Base-by-base conservation (phyloP, 2,113 vertebrate species). In the Esox niger region DNA sequence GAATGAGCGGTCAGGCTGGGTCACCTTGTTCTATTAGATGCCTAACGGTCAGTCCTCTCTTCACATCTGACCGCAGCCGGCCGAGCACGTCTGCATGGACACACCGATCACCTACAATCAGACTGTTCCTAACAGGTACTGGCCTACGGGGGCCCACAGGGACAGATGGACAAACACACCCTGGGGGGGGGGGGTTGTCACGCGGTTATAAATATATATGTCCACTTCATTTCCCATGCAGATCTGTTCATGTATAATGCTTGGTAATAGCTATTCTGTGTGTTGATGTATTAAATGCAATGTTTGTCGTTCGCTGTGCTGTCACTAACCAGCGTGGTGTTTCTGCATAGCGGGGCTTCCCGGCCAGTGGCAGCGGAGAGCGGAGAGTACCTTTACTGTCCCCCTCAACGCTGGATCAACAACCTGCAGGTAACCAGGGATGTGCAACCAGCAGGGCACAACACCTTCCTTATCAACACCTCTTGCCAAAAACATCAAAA, bases 401-500 rank as follows among this genome's bases (percentile, higher is more conserved):
- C 91, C 62, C 90, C 90, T 64, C 92, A 92, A 32, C 87, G 90
- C 27, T 92, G 92, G 92, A 79, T 92, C 46, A 87, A 89, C 73
- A 93, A 92, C 64, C 70, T 92, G 70, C 82, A 89, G 31, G 92
- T 93, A 78, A 80, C 56, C 15, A 68, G n/a, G n/a, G n/a, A n/a
- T n/a, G n/a, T n/a, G n/a, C n/a, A n/a, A n/a, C n/a, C n/a, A n/a
- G n/a, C n/a, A n/a, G n/a, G n/a, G n/a, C n/a, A n/a, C n/a, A n/a
- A n/a, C n/a, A n/a, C n/a, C n/a, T n/a, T n/a, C n/a, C n/a, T n/a
- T n/a, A n/a, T n/a, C n/a, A n/a, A n/a, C n/a, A n/a, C n/a, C n/a
- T n/a, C n/a, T n/a, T n/a, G n/a, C n/a, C n/a, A n/a, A n/a, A n/a
- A n/a, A n/a, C n/a, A n/a, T n/a, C n/a, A n/a, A n/a, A n/a, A n/a